Evolutionary conservation across 1,140 invertebrate genomes (phyloP), one percentile per base, ranked within the genome.

Genomic region (Drosophila parvula): DNA sequence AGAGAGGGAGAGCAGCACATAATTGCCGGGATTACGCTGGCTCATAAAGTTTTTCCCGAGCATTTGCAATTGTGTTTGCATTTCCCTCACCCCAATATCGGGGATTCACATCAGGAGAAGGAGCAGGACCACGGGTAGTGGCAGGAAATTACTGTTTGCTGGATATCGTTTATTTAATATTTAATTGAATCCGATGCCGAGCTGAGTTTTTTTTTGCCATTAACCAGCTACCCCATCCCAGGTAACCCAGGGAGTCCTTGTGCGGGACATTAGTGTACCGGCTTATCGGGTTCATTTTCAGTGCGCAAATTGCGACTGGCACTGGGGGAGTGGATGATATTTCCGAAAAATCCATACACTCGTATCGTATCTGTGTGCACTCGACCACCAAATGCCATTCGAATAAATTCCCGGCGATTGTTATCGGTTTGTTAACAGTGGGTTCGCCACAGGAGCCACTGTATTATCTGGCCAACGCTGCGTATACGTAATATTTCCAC

Each of bases 81-180:
- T 79, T 88, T 83, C 76, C 73, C 51, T 10, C 8, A 4, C 79
- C 73, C 48, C 55, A 62, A 70, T 59, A 34, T 69, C 45, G 44
- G 32, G 36, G 50, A 43, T 16, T 38, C 38, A 18, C 11, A 48
- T 30, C 47, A 48, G 47, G 14, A 11, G 22, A 4, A 48, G 22
- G 44, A 38, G 36, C 8, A 22, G 6, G 14, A 22, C 14, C 18
- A 10, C 7, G n/a, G 16, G 48, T 18, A 41, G 11, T 12, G 18
- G 41, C 12, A 44, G 81, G 27, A 73, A 79, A 86, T 85, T 85
- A 75, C 82, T 86, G 69, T 85, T 85, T 85, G 82, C 82, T 76
- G 79, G 79, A 78, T 86, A 74, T 78, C 71, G 79, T 74, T 86
- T 88, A 88, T 88, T 86, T 88, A 86, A 88, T 86, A 86, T 88